These are phyloP conservation scores for Halictus ligatus DNA, from an alignment of 2,888 invertebrate species.

Conservation along the genomic window DNA sequence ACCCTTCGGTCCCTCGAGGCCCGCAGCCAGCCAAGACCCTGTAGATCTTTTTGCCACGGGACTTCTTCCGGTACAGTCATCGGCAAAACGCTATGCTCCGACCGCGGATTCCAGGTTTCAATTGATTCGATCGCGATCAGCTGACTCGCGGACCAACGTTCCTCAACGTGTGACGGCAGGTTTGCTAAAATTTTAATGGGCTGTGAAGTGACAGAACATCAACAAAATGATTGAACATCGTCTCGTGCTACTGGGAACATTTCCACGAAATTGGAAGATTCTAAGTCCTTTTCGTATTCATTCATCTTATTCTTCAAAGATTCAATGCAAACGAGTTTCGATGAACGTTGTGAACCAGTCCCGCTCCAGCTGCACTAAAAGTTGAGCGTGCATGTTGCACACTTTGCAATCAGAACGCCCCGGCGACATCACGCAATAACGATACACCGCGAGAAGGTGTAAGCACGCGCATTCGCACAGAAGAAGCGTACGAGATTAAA, in stretches of 20 bases:
- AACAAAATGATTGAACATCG: background rate
- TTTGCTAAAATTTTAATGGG: background rate
- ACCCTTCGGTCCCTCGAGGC: slow-evolving; percentile 65
- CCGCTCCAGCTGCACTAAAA: background rate
- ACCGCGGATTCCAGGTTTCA: background rate
- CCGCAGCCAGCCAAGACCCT: slow-evolving; percentile 64
- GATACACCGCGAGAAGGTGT: slow-evolving; percentile 17
- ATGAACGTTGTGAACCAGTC: background rate
- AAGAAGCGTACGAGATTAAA: slow-evolving; percentile 43
- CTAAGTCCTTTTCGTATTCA: background rate
- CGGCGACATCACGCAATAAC: background rate
- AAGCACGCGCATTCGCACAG: background rate
- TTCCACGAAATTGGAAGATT: background rate
- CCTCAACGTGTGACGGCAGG: background rate
- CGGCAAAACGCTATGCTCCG: slow-evolving; percentile 51
- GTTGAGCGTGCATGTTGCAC: slow-evolving; percentile 9
- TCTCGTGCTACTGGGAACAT: background rate
- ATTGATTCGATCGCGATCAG: background rate
- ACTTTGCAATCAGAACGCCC: slow-evolving; percentile 8
- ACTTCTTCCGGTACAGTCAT: slow-evolving; percentile 76
- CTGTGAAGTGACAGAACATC: background rate
- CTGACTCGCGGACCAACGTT: background rate
- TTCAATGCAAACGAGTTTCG: background rate
- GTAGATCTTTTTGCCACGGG: slow-evolving; percentile 69
- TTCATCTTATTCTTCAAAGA: background rate